phyloP scores from a whole-genome alignment of 1,140 invertebrate genomes.

The Vollenhovia emeryi region DNA sequence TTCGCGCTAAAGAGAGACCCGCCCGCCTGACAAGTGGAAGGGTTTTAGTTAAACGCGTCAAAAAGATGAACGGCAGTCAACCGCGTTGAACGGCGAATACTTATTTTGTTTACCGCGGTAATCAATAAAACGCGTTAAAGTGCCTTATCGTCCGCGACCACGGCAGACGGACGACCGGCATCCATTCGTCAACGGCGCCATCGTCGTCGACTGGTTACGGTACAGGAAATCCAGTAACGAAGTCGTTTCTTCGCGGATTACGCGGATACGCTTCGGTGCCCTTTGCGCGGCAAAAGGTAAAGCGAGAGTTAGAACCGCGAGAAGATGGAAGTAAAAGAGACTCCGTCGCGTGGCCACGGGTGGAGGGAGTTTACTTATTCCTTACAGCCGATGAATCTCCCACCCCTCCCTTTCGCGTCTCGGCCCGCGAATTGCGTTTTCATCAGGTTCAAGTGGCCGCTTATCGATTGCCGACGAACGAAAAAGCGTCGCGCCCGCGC shows the following conservation, averaged over 20 bases:
- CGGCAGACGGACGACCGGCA: constrained; percentile 6
- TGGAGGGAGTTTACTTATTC: constrained; percentile 66
- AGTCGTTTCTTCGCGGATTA: constrained; percentile 66
- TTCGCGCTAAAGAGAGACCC: not conserved
- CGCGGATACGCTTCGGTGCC: constrained; percentile 43
- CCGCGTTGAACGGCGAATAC: not conserved
- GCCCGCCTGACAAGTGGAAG: not conserved
- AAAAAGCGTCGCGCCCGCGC: constrained; percentile 3
- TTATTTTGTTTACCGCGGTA: constrained; percentile 29
- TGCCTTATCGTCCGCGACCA: constrained; percentile 28
- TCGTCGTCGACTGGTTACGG: constrained; percentile 42
- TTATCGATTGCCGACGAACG: constrained; percentile 34
- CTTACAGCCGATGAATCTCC: constrained; percentile 57
- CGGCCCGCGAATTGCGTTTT: constrained; percentile 30
- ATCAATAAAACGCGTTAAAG: constrained; percentile 45
- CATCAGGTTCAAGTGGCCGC: constrained; percentile 39
- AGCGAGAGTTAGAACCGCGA: not conserved
- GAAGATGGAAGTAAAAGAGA: constrained; percentile 20
- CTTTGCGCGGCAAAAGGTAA: constrained; percentile 34
- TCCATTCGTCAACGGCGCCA: constrained; percentile 24
- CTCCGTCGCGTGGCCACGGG: constrained; percentile 12
- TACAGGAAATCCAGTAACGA: constrained; percentile 67
- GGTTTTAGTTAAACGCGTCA: not conserved
- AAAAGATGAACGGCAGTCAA: not conserved
- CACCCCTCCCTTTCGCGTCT: constrained; percentile 9